Evolutionary conservation across 2,888 invertebrate species (phyloP).

Genomic region (Lordiphosa andalusiaca): DNA sequence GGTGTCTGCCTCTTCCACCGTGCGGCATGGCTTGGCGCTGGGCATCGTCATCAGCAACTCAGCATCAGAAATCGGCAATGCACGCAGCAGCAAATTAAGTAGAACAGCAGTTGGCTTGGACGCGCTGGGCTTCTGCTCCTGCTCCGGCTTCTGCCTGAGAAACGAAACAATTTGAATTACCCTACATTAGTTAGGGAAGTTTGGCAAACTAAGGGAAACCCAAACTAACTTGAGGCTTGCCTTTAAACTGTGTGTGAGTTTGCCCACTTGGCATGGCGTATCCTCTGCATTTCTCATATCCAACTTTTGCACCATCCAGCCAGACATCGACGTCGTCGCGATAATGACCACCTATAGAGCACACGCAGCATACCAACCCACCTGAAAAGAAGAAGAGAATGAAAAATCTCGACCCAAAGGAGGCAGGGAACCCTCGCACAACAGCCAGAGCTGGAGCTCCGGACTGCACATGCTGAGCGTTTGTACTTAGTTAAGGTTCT

Average conservation of each 20-base stretch:
- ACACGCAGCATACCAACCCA: constrained; percentile 51
- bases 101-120: constrained; percentile 63
- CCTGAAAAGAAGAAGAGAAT: constrained; percentile 12
- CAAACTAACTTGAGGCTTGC: too few species aligned
- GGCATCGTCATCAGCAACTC: constrained; percentile 30
- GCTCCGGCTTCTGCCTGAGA: constrained; percentile 27
- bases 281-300: constrained; percentile 36
- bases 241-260: neutral
- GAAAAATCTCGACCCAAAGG: constrained; percentile 48
- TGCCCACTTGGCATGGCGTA: constrained; percentile 9
- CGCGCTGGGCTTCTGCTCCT: constrained; percentile 22
- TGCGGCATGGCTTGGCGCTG: constrained; percentile 21
- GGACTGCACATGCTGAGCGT: constrained; percentile 62
- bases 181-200: neutral
- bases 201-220: neutral
- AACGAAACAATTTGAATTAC: constrained; percentile 9
- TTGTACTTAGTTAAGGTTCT: constrained; percentile 55
- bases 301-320: constrained; percentile 44
- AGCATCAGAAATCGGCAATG: constrained; percentile 55
- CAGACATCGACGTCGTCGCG: constrained; percentile 45
- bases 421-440: constrained; percentile 29
- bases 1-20: constrained; percentile 17
- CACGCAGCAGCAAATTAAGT: constrained; percentile 73
- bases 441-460: constrained; percentile 26
- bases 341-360: constrained; percentile 76